phyloP scores from a whole-genome alignment of 2,113 vertebrate genomes.

The Spheniscus mendiculus region DNA sequence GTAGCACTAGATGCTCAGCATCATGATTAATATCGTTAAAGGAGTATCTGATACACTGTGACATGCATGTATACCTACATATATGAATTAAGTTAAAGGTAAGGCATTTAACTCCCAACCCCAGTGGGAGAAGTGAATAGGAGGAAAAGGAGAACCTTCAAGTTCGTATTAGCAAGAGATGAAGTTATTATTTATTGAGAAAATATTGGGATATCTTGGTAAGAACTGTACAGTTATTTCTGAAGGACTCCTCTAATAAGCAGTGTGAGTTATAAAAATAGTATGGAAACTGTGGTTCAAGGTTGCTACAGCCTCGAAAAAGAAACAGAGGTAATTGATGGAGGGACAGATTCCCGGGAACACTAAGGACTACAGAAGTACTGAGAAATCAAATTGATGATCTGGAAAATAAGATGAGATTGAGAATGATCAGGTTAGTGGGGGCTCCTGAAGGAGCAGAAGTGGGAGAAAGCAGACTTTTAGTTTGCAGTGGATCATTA shows the following conservation, averaged over 20 bases:
- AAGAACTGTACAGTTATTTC: neutral
- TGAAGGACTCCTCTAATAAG: neutral
- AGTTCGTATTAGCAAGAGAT: neutral
- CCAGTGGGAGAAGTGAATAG: neutral
- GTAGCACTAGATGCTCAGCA: neutral
- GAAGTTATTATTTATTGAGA: neutral
- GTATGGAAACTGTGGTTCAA: neutral
- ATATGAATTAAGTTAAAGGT: neutral
- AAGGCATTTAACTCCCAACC: neutral
- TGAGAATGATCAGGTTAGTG: neutral
- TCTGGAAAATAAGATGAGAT: slow-evolving; percentile 45
- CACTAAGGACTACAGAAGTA: neutral
- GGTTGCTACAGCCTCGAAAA: neutral
- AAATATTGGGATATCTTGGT: neutral
- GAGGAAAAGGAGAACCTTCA: neutral
- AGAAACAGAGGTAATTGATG: slow-evolving; percentile 26
- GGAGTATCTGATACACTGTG: neutral
- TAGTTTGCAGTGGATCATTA: neutral
- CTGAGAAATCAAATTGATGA: slow-evolving; percentile 58
- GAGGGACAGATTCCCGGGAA: slow-evolving; percentile 22
- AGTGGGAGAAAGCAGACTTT: neutral
- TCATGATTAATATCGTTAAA: neutral
- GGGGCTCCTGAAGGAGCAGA: neutral
- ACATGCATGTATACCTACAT: neutral
- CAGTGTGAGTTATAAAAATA: neutral